Evolutionary conservation across 2,113 vertebrate genomes (phyloP), one percentile per base, ranked within the genome.

Genomic region (Falcunculus frontatus): DNA sequence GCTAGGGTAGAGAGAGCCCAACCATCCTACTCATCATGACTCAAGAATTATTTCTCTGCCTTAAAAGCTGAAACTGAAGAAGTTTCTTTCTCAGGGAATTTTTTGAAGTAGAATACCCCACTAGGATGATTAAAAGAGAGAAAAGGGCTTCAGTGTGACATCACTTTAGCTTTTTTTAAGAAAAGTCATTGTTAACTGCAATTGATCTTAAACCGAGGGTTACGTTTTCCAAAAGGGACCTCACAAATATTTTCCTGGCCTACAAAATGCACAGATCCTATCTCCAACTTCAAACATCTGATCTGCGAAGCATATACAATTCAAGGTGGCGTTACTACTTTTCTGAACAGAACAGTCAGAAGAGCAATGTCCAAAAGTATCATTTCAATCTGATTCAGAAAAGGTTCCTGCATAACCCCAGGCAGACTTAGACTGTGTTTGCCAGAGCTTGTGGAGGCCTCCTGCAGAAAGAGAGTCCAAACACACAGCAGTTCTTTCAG

Each of bases 21-120:
- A 39, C 16, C 30, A 35, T 47, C 27, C 33, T 55, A 18, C 12
- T 75, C 0, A 0, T 62, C 29, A 14, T 46, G 35, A 56, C 21
- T 84, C 16, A 64, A 64, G 35, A 94, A 72, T 16, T 82, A 39
- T 67, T 91, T 47, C 27, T 78, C 69, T 78, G 16, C 18, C 56
- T 63, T 75, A 75, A 57, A 82, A 77, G 6, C 17, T 68, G 33
- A 90, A 88, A 72, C 7, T 18, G 21, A 74, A 59, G 39, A 18
- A 39, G 1, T 29, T 70, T 78, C 8, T 73, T 79, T 69, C 62
- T 84, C 35, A 29, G 30, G 3, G 21, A 93, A 82, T 37, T 4
- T 1, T 49, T 37, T 10, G 11, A 76, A 87, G 27, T 39, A 84
- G 15, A 75, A 47, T 52, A 16, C 4, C 56, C 6, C 2, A 23